Evolutionary conservation across 2,113 vertebrate genomes (phyloP).

Genomic region (Xenopus borealis): DNA sequence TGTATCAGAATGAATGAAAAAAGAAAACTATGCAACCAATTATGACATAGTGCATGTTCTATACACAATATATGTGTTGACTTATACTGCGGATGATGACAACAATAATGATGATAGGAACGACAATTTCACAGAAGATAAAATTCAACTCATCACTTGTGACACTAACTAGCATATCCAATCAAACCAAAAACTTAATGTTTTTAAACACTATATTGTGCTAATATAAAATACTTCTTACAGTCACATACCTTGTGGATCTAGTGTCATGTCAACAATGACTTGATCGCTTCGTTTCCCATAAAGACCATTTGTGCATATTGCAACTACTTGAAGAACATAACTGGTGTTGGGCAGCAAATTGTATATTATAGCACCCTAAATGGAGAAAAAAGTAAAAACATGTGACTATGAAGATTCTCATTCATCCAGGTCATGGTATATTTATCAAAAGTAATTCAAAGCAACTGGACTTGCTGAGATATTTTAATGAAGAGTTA

Average conservation of each 20-base stretch:
- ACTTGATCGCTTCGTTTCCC: conserved; percentile 83
- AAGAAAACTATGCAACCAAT: conserved; percentile 32
- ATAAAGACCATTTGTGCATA: conserved; percentile 85
- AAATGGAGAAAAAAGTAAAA: conserved; percentile 51
- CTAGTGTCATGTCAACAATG: conserved; percentile 78
- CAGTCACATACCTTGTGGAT: conserved; percentile 80
- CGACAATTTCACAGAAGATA: too few species aligned
- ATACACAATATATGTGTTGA: not conserved
- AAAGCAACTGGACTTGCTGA: too few species aligned
- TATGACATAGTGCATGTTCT: conserved; percentile 7
- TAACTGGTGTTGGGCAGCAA: conserved; percentile 87
- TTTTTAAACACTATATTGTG: not conserved
- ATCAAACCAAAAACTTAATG: too few species aligned
- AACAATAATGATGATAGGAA: too few species aligned
- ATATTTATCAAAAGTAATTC: too few species aligned
- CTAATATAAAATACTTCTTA: not conserved
- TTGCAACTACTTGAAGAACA: conserved; percentile 85
- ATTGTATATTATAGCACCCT: conserved; percentile 92
- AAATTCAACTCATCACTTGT: too few species aligned
- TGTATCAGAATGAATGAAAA: too few species aligned
- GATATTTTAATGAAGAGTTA: too few species aligned
- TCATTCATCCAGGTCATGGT: too few species aligned
- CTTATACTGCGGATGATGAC: too few species aligned
- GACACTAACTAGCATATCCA: too few species aligned
- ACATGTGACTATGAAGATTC: too few species aligned